Percentiles rank a stretch among this genome's conserved stretches.
These are phyloP conservation scores for Diorhabda carinulata DNA, from an alignment of 1,140 invertebrate species.

Conservation along the genomic window DNA sequence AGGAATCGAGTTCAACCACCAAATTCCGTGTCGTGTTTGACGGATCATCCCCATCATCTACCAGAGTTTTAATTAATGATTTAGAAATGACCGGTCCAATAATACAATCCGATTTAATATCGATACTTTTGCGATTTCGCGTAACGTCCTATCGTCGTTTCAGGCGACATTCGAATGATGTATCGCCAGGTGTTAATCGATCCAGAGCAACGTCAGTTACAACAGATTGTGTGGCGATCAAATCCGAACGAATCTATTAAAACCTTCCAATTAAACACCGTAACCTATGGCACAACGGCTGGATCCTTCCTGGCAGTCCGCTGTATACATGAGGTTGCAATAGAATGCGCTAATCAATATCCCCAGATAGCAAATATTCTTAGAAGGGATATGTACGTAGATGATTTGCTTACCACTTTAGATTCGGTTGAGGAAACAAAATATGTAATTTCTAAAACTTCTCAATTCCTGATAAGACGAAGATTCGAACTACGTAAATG, in stretches of 20 bases:
- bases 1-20: background rate
- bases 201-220: background rate
- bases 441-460: no score
- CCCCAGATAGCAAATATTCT: no score
- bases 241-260: background rate
- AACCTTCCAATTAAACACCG: constrained; percentile 4
- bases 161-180: background rate
- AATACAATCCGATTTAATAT: constrained; percentile 33
- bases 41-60: constrained; percentile 17
- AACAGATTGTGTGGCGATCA: background rate
- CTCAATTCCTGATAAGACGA: no score
- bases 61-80: constrained; percentile 37
- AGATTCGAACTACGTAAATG: no score
- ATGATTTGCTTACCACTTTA: no score
- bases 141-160: background rate
- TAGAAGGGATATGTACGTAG: no score
- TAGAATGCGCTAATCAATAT: background rate
- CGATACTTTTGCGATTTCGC: constrained; percentile 38
- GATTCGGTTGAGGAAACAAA: no score
- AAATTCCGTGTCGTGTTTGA: constrained; percentile 31
- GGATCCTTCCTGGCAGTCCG: background rate
- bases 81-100: constrained; percentile 31
- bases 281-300: constrained; percentile 4
- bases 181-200: background rate
- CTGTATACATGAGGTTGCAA: background rate